Evolutionary conservation across 2,888 invertebrate species (phyloP), one percentile per base, ranked within the genome.

Genomic region (Hirudinaria manillensis): DNA sequence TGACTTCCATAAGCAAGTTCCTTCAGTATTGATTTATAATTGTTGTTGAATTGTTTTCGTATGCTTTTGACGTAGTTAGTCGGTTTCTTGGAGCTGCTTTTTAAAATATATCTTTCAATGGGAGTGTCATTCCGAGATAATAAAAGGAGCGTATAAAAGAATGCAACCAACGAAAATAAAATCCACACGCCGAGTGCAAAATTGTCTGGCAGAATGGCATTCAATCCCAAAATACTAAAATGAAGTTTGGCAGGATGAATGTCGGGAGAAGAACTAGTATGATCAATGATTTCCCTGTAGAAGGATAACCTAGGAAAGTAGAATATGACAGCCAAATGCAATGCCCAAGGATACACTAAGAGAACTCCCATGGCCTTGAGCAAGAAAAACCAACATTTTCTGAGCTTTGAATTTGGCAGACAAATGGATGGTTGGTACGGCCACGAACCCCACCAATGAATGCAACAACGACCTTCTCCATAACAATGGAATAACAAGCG

Each of bases 361-460:
- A 77, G 53, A 4, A 80, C 75, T 27, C 77, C 78, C 29, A 80
- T 53, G 61, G 79, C 67, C 1, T 79, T 75, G 74, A 80, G 77
- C 61, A 77, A 76, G 24, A 75, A 51, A 27, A 78, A 56, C 77
- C 78, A 80, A 55, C 74, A 78, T 45, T 75, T 53, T 16, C 75
- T 74, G 74, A 78, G 77, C 24, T 61, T 72, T 1, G 77, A 77
- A 16, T 74, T 29, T 27, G 56, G 66, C 29, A 70, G 53, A 56
- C 79, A 80, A 32, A 76, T 56, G 13, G 61, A n/a, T 10, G 80
- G 80, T 71, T 80, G 80, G 55, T 78, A 74, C 10, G 74, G 55
- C 80, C 80, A 80, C 51, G 79, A 75, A 1, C 78, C 76, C 80
- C 80, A 80, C 76, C 78, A 79, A 74, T 80, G 80, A 55, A 80